Evolutionary conservation across 2,797 vertebrate genomes (phyloP).

Genomic region (Emydoidea blandingii): DNA sequence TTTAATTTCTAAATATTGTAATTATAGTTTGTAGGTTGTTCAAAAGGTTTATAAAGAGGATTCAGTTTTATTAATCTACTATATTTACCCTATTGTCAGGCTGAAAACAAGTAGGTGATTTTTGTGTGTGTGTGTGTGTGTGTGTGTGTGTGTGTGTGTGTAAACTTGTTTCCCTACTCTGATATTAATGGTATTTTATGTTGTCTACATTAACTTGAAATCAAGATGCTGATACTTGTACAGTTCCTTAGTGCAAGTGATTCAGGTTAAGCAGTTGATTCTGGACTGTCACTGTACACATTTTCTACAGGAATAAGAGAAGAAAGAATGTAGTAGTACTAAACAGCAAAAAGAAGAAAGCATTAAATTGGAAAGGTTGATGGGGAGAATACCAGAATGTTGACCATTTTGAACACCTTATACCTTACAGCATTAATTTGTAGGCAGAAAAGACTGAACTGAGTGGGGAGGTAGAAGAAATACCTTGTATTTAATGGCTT

Average conservation of each 20-base stretch:
- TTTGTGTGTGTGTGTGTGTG: too few species aligned
- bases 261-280: neutral
- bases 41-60: neutral
- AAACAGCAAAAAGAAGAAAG: neutral
- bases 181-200: slow-evolving; percentile 16
- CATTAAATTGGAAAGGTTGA: neutral
- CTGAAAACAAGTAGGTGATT: neutral
- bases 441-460: neutral
- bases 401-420: neutral
- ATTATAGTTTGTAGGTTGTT: neutral
- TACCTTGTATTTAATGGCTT: neutral
- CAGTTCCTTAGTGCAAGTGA: neutral
- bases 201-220: neutral
- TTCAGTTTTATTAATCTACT: neutral
- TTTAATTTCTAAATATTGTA: neutral
- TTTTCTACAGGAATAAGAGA: neutral
- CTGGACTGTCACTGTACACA: neutral
- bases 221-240: neutral
- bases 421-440: neutral
- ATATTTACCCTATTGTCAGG: neutral
- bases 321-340: accelerated
- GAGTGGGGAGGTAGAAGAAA: neutral
- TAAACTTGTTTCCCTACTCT: neutral
- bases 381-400: neutral
- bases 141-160: too few species aligned